Conservation (phyloP, 2,888 invertebrate genomes). For the Sceliomorpha sp. region DNA sequence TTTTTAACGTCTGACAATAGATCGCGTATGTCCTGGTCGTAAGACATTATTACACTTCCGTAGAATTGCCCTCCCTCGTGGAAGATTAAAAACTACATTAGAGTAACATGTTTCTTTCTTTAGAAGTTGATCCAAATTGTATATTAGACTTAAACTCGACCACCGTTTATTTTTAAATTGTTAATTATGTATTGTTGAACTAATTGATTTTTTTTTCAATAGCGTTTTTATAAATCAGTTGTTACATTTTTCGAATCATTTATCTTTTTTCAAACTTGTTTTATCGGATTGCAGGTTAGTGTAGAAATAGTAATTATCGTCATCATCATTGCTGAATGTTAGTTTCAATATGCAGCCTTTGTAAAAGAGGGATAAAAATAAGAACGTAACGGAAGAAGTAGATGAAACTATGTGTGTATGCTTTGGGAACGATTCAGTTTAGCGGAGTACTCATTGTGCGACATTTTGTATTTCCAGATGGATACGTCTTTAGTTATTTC, state of each 20-base stretch:
- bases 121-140: conserved; percentile 22
- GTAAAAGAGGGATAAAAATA: conserved; percentile 26
- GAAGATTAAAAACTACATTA: conserved; percentile 25
- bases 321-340: conserved; percentile 39
- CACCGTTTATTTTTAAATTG: too few species aligned
- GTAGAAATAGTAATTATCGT: conserved; percentile 41
- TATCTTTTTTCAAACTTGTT: background rate
- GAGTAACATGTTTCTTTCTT: conserved; percentile 16
- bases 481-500: conserved; percentile 67
- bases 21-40: conserved; percentile 40
- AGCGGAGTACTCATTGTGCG: conserved; percentile 67
- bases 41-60: conserved; percentile 45
- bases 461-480: conserved; percentile 72
- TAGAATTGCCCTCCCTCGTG: conserved; percentile 23
- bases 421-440: conserved; percentile 36
- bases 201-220: too few species aligned
- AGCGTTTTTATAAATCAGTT: background rate
- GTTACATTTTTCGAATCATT: background rate
- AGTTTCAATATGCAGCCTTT: conserved; percentile 19
- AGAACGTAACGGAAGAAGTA: conserved; percentile 35
- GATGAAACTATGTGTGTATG: conserved; percentile 44
- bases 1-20: conserved; percentile 39
- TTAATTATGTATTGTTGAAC: too few species aligned
- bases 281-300: conserved; percentile 15
- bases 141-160: conserved; percentile 6